Conservation (phyloP, 2,113 vertebrate species). For the Phalacrocorax brasilianus region DNA sequence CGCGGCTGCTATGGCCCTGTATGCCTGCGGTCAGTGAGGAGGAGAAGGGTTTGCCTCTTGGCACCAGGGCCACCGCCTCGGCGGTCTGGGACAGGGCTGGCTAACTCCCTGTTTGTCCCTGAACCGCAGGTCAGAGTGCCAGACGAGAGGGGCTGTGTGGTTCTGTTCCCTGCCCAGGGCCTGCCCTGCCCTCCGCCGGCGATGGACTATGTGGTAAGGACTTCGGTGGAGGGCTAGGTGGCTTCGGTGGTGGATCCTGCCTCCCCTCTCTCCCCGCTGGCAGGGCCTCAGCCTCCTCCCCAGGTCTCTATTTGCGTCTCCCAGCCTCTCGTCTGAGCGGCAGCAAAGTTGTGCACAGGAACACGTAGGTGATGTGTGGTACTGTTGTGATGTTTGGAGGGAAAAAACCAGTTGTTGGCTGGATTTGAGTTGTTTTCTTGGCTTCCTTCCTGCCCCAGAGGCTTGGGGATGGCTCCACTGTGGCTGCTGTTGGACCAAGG, state of each 20-base stretch:
- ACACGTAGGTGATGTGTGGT: neutral
- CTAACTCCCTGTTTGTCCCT: conserved; percentile 61
- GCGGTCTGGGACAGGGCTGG: neutral
- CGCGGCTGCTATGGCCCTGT: rapidly evolving
- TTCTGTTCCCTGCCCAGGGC: conserved; percentile 22
- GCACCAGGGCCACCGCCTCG: neutral
- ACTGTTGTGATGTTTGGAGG: neutral
- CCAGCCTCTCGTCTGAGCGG: neutral
- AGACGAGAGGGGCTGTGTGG: conserved; percentile 36
- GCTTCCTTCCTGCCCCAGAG: neutral
- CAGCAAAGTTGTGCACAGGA: rapidly evolving
- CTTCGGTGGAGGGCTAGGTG: conserved; percentile 40
- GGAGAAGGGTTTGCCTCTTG: neutral
- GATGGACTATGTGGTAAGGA: conserved; percentile 70
- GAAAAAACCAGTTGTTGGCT: neutral
- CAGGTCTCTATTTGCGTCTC: neutral
- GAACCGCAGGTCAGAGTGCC: conserved; percentile 38
- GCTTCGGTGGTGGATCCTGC: conserved; percentile 54
- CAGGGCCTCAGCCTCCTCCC: neutral
- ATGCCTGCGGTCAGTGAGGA: neutral
- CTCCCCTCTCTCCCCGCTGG: neutral
- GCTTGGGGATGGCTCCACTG: neutral
- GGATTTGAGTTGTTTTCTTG: neutral
- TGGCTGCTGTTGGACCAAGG: rapidly evolving
- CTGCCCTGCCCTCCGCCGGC: conserved; percentile 11